These are phyloP conservation scores for Mus caroli DNA, from an alignment of 2,797 vertebrate species.

Conservation along the genomic window DNA sequence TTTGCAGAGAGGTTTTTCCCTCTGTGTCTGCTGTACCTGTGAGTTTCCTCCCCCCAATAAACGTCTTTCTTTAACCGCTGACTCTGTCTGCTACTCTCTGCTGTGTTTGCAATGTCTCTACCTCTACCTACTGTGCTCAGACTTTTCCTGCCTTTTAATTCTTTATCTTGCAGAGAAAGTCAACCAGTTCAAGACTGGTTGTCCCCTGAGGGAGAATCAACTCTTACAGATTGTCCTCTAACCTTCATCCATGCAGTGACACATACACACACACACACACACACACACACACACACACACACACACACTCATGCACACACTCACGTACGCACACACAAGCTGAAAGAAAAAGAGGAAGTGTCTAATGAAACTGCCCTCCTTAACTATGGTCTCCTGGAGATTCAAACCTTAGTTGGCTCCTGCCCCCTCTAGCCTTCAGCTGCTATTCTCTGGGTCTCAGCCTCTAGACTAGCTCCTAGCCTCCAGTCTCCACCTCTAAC, in stretches of 20 bases:
- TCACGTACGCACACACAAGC: neutral
- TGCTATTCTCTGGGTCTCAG: neutral
- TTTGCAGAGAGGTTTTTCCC: neutral
- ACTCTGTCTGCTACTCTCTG: neutral
- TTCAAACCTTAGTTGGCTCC: rapidly evolving
- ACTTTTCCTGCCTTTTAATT: neutral
- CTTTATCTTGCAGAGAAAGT: neutral
- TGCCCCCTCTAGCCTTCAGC: neutral
- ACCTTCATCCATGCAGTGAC: neutral
- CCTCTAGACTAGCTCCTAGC: neutral
- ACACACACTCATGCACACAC: too few species aligned
- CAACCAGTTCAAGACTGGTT: neutral
- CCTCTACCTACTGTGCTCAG: neutral
- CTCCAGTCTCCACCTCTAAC: neutral
- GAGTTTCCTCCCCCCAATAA: neutral
- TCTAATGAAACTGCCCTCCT: neutral
- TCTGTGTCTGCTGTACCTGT: neutral
- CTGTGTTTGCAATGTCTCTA: too few species aligned
- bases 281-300: too few species aligned
- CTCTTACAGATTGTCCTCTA: neutral
- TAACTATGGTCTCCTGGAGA: neutral
- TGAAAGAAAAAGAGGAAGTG: neutral
- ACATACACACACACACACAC: neutral
- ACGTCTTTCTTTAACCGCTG: neutral
- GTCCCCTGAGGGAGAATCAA: neutral